Evolutionary conservation across 2,888 invertebrate genomes (phyloP).

Genomic region (Ophion costatus): DNA sequence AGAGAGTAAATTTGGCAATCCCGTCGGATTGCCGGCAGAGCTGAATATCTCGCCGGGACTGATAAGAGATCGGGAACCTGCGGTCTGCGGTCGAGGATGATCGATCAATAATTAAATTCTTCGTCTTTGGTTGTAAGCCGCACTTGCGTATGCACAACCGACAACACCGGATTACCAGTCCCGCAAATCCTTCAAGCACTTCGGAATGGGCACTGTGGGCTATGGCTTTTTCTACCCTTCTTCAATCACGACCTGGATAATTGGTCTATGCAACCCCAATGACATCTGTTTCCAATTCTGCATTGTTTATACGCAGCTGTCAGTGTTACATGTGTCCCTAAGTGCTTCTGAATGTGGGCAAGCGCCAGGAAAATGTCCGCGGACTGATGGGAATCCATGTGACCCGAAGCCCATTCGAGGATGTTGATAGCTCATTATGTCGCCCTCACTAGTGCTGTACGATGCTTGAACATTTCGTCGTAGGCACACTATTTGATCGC

Average conservation of each 20-base stretch:
- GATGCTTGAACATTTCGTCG: not conserved
- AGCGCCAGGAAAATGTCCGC: too few species aligned
- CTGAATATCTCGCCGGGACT: constrained; percentile 24
- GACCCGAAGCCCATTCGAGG: not conserved
- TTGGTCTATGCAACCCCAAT: not conserved
- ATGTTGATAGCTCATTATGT: not conserved
- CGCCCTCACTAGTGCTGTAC: not conserved
- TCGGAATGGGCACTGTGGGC: not conserved
- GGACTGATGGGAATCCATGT: too few species aligned
- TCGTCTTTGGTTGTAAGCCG: constrained; percentile 12
- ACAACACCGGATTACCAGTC: not conserved
- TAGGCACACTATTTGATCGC: not conserved
- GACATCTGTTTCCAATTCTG: not conserved
- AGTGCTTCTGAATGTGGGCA: too few species aligned
- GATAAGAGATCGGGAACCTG: constrained; percentile 37
- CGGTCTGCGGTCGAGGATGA: constrained; percentile 40
- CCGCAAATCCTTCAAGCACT: not conserved
- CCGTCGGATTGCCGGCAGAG: constrained; percentile 7
- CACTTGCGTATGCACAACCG: not conserved
- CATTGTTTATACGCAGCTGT: too few species aligned
- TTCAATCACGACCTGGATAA: not conserved
- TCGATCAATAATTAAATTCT: constrained; percentile 17
- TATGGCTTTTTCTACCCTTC: not conserved
- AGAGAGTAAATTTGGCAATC: constrained; percentile 23
- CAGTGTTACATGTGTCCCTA: too few species aligned